Base-by-base conservation (phyloP, 2,888 invertebrate species). In the Periphyllus acericola region DNA sequence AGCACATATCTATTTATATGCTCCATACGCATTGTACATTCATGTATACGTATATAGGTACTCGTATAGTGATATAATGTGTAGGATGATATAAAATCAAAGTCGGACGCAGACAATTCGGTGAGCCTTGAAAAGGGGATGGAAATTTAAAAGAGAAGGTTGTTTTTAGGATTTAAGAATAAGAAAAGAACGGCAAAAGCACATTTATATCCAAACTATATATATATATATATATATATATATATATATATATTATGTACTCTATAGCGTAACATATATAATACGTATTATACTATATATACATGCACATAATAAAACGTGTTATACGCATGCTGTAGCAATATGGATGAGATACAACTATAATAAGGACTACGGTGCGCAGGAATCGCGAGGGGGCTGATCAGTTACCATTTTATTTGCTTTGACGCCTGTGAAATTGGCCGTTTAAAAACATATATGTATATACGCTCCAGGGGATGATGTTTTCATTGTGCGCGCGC, bases 381-480 rank as follows among this genome's bases (percentile, higher is more conserved):
- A 21, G 60, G 25, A 21, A 17, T 3, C 8, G 34, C 9, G 11
- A 36, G 68, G 34, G 34, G 21, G 46, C 9, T 21, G 87, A 87
- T 81, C 80, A 74, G 87, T 81, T 60, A 80, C 87, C 81, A 75
- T 87, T 87, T 87, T 87, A 87, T 87, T 87, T 87, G 80, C 87
- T 87, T 87, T 87, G 87, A 87, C 87, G 87, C 87, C 87, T 87
- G 87, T 87, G 87, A 87, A 87, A 81, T 87, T 87, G 87, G 87
- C 87, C 81, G 81, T 87, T 87, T 87, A 87, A 80, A 75, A 87
- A 52, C n/a, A 25, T 79, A 80, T n/a, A 36, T 60, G 34, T 71
- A 32, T 52, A 29, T 32, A 52, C 46, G 46, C 76, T 29, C 46
- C 29, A 29, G 60, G 68, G 81, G 68, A 81, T 81, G 81, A 81